Base-by-base conservation (phyloP, 2,888 invertebrate genomes). In the Drosophila maculinotata region DNA sequence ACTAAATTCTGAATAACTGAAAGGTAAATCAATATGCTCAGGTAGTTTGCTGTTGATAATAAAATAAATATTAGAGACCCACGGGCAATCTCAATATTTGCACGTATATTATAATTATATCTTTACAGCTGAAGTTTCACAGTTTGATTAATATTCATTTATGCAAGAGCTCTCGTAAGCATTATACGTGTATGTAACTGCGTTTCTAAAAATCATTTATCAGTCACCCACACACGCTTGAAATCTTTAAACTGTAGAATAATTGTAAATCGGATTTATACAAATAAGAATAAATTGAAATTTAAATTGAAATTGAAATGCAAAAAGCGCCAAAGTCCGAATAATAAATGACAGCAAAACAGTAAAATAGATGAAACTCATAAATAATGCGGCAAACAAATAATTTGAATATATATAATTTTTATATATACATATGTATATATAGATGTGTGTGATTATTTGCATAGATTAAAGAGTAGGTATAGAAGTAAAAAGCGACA, bases 221-320 rank as follows among this genome's bases (percentile, higher is more conserved):
- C 12, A 23, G 15, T 15, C 36, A 28, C 14, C 36, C 28, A 25
- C 53, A 36, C 38, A 10, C 2, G 20, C 2, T 20, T 9, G 1
- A 26, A 23, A 3, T 20, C 20, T 23, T 3, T n/a, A 38, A 12
- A 20, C 42, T 20, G 8, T 20, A 10, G 7, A 23, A 20, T 10
- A 31, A 47, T 57, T 42, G 25, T 28, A 56, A 30, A 30, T 9
- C 0, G 2, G 20, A 36, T 28, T 14, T 35, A n/a, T 25, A 25
- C 12, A 15, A 54, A 14, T n/a, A 25, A 10, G 1, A 54, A 41
- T 82, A 82, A 80, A 80, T 79, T 63, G 53, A 79, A 75, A 79
- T 83, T 83, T 72, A 69, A 79, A 79, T 79, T 79, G 53, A 79
- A 75, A 79, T 83, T 83, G 69, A 69, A 79, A 79, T 79, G 77